Evolutionary conservation across 2,113 vertebrate species (phyloP).

Genomic region (Genyomyrus donnyi): DNA sequence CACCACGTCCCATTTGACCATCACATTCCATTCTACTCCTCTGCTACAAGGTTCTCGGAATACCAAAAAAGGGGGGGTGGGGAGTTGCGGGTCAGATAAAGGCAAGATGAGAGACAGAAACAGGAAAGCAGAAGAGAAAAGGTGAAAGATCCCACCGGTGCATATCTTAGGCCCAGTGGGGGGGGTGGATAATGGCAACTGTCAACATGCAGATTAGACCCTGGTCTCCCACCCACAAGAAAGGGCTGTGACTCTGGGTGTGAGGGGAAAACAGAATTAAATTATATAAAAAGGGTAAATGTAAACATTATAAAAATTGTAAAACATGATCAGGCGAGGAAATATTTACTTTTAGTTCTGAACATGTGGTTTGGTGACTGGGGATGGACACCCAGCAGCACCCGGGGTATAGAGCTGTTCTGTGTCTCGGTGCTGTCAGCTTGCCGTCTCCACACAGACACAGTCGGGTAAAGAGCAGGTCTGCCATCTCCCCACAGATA

Average conservation of each 20-base stretch:
- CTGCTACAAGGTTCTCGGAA: slow-evolving; percentile 49
- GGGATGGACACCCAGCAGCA: not conserved
- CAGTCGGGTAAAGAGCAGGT: not conserved
- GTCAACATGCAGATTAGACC: not conserved
- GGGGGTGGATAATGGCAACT: not conserved
- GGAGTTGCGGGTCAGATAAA: not conserved
- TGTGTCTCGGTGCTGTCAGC: no score
- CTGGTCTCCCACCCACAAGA: not conserved
- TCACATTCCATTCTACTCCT: slow-evolving; percentile 50
- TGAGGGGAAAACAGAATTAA: not conserved
- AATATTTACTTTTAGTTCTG: not conserved
- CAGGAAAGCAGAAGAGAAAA: not conserved
- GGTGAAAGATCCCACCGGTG: not conserved
- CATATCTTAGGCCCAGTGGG: not conserved
- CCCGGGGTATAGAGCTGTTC: not conserved
- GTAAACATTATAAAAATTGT: not conserved
- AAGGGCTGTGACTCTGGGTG: not conserved
- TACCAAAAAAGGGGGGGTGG: slow-evolving; percentile 15
- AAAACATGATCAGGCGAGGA: not conserved
- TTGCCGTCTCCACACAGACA: not conserved
- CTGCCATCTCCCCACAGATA: not conserved
- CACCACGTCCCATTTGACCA: slow-evolving; percentile 47
- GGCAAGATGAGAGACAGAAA: not conserved
- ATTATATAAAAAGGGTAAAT: not conserved
- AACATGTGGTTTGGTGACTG: not conserved